phyloP scores from a whole-genome alignment of 2,113 vertebrate genomes.

The Apeltes quadracus region DNA sequence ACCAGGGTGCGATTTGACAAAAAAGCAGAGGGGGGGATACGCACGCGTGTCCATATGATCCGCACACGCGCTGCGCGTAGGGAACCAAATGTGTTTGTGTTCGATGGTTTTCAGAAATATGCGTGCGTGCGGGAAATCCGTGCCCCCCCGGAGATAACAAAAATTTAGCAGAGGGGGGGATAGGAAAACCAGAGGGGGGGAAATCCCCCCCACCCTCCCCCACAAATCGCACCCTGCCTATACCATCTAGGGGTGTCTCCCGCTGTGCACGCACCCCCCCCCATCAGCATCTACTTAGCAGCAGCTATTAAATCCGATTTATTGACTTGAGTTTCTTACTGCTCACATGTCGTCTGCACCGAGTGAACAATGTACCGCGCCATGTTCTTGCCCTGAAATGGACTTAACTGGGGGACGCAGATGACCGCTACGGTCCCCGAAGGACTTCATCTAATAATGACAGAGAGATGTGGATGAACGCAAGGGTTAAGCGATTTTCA shows the following conservation, averaged over 20 bases:
- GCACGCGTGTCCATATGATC: no score
- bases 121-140: no score
- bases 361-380: constrained; percentile 18
- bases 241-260: constrained; percentile 31
- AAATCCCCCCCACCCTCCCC: no score
- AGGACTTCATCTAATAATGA: constrained; percentile 44
- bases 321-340: constrained; percentile 1
- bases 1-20: no score
- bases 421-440: constrained; percentile 13
- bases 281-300: constrained; percentile 25
- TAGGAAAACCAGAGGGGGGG: no score
- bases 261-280: neutral
- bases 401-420: constrained; percentile 23
- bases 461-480: constrained; percentile 9
- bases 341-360: constrained; percentile 2
- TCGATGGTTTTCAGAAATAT: no score
- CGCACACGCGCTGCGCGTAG: no score
- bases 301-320: constrained; percentile 9
- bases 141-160: no score
- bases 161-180: no score
- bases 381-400: constrained; percentile 36
- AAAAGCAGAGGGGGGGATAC: no score
- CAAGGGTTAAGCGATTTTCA: constrained; percentile 31
- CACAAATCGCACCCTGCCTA: no score
- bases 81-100: no score